Percentiles rank a stretch among this genome's conserved stretches.
These are phyloP conservation scores for Penaeus vannamei DNA, from an alignment of 1,140 invertebrate genomes.

Conservation along the genomic window DNA sequence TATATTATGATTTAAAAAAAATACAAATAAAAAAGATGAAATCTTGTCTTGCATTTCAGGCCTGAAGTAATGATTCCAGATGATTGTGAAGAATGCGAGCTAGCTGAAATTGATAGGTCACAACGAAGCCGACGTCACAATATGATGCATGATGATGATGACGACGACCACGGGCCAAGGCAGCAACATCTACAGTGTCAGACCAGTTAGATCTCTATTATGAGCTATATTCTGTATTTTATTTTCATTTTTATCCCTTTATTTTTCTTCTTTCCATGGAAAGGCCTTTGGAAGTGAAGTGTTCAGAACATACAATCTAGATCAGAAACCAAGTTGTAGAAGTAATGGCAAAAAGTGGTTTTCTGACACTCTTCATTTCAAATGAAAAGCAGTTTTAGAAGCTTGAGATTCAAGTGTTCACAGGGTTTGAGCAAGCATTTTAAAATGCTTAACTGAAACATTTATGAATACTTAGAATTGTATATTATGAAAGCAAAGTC, in stretches of 20 bases:
- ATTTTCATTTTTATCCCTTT: background rate
- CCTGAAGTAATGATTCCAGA: conserved; percentile 86
- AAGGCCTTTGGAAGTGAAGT: background rate
- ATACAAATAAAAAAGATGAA: too few species aligned
- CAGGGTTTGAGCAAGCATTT: too few species aligned
- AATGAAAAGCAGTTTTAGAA: too few species aligned
- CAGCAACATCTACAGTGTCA: conserved; percentile 87
- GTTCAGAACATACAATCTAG: too few species aligned
- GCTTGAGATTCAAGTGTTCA: too few species aligned
- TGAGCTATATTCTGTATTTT: conserved; percentile 18
- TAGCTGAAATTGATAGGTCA: conserved; percentile 83
- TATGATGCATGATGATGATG: conserved; percentile 78
- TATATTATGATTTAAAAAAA: too few species aligned
- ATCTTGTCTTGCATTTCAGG: conserved; percentile 68
- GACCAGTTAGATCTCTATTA: conserved; percentile 78
- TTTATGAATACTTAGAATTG: too few species aligned
- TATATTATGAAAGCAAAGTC: too few species aligned
- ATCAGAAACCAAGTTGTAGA: too few species aligned
- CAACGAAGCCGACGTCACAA: conserved; percentile 76
- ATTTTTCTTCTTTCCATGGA: background rate
- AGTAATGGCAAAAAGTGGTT: too few species aligned
- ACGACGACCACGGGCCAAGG: conserved; percentile 83
- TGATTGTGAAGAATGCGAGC: conserved; percentile 83
- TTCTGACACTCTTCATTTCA: too few species aligned
- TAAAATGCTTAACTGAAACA: too few species aligned